Evolutionary conservation across 2,888 invertebrate genomes (phyloP).

Genomic region (Synergus umbraculus): DNA sequence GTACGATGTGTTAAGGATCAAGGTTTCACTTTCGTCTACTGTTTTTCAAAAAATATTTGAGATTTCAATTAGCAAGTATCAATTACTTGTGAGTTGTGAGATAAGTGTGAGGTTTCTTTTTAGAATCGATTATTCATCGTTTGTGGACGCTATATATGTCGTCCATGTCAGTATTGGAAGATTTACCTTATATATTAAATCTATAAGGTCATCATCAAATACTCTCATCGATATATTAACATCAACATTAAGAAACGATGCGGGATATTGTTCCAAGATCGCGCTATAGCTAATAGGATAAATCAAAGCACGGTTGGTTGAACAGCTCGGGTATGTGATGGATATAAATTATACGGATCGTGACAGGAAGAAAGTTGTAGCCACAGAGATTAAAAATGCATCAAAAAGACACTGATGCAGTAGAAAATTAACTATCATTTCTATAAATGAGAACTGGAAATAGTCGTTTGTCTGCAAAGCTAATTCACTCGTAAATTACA

Average conservation of each 20-base stretch:
- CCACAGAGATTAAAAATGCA: background rate
- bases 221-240: background rate
- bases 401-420: background rate
- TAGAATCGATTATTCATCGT: background rate
- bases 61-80: background rate
- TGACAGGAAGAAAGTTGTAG: background rate
- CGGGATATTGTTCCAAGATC: conserved; percentile 11
- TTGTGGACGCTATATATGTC: too few relatives aligned
- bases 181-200: too few relatives aligned
- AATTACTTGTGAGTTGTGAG: too few relatives aligned
- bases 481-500: background rate
- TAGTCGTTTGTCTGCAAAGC: background rate
- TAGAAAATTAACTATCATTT: background rate
- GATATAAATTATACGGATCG: background rate
- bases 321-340: background rate
- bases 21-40: too few relatives aligned
- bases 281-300: background rate
- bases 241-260: background rate
- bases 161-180: too few relatives aligned
- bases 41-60: background rate
- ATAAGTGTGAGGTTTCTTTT: background rate
- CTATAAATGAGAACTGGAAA: background rate
- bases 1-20: too few relatives aligned
- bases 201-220: too few relatives aligned
- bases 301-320: conserved; percentile 7